These are phyloP conservation scores for Bemisia tabaci DNA, from an alignment of 1,140 invertebrate genomes.

Conservation along the genomic window DNA sequence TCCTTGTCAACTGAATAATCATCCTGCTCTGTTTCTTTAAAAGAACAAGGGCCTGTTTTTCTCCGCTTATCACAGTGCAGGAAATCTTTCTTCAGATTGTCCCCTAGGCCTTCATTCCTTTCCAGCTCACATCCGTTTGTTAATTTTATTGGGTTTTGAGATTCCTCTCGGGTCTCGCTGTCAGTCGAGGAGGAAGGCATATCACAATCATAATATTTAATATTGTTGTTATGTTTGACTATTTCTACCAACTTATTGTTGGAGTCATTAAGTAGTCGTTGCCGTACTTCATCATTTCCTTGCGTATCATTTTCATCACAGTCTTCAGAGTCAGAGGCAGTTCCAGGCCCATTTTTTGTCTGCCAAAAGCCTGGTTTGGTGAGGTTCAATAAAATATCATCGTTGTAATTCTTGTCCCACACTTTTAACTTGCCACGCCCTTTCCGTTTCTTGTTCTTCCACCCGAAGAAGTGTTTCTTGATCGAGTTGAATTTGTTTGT, in stretches of 20 bases:
- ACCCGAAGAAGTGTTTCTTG: neutral
- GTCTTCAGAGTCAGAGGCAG: neutral
- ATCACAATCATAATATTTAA: neutral
- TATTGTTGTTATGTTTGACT: neutral
- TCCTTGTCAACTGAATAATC: neutral
- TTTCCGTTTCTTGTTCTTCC: neutral
- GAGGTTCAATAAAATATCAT: neutral
- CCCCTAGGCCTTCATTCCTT: neutral
- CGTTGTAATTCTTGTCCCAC: neutral
- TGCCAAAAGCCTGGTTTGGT: neutral
- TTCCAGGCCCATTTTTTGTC: neutral
- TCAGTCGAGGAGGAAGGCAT: neutral
- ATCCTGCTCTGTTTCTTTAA: neutral
- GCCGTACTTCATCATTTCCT: neutral
- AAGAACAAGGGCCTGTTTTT: neutral
- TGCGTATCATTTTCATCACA: neutral
- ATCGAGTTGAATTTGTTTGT: neutral
- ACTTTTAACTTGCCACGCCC: neutral
- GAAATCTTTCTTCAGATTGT: neutral
- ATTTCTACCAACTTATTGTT: neutral
- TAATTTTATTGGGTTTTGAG: no score
- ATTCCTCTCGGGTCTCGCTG: neutral
- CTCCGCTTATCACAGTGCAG: neutral
- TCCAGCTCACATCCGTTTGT: neutral
- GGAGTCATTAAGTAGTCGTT: neutral